Conservation (phyloP, 2,888 invertebrate genomes). For the Physocephala rufipes region DNA sequence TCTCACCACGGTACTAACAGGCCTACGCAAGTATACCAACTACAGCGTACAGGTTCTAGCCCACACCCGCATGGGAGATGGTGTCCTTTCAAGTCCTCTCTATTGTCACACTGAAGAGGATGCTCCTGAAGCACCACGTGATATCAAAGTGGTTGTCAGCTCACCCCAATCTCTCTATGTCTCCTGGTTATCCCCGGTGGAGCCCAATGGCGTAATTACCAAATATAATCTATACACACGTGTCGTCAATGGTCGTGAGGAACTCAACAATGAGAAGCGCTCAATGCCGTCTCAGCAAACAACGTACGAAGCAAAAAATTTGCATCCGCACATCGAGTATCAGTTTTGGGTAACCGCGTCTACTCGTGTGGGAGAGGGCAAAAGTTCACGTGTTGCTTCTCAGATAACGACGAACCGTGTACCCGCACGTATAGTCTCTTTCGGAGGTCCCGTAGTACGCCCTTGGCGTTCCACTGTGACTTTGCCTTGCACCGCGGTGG, state of each 20-base stretch:
- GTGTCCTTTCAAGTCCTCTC: constrained; percentile 73
- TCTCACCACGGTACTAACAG: constrained; percentile 75
- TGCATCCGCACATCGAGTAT: constrained; percentile 77
- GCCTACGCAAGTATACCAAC: constrained; percentile 79
- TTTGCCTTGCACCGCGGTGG: constrained; percentile 74
- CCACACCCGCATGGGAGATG: constrained; percentile 81
- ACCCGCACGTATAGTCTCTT: constrained; percentile 77
- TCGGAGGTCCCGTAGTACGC: constrained; percentile 73
- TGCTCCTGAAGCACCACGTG: constrained; percentile 81
- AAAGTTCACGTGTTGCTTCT: constrained; percentile 74
- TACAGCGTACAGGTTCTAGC: constrained; percentile 84
- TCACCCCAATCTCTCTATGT: constrained; percentile 78
- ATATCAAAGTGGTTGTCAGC: constrained; percentile 81
- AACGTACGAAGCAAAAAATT: constrained; percentile 73
- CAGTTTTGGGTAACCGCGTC: constrained; percentile 83
- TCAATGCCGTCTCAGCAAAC: constrained; percentile 73
- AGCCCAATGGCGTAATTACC: constrained; percentile 80
- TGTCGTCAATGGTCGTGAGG: constrained; percentile 75
- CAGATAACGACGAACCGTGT: constrained; percentile 74
- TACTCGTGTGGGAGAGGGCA: constrained; percentile 81
- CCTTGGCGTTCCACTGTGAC: constrained; percentile 75
- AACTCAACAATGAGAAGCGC: constrained; percentile 75
- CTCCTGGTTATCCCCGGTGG: constrained; percentile 79
- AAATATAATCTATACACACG: constrained; percentile 79
- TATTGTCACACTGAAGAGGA: constrained; percentile 83